These are phyloP conservation scores for Gerosis bhagava DNA, from an alignment of 2,888 invertebrate species.

Conservation along the genomic window DNA sequence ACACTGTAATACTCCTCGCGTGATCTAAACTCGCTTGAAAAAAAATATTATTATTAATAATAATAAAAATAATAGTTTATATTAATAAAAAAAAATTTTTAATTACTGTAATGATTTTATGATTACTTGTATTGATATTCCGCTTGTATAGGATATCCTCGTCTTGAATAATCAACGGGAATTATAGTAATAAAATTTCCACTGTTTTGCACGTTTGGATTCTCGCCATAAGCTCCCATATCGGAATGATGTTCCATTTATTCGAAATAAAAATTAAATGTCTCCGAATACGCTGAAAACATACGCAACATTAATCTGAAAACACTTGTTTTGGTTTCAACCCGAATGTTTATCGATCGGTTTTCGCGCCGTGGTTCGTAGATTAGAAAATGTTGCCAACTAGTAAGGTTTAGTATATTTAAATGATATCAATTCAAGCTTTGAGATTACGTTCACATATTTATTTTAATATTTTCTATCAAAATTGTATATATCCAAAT, in stretches of 20 bases:
- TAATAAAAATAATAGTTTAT: too few relatives aligned
- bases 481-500: too few relatives aligned
- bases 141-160: conserved; percentile 80
- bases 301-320: too few relatives aligned
- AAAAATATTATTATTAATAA: too few relatives aligned
- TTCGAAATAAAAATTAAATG: too few relatives aligned
- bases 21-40: conserved; percentile 71
- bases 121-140: conserved; percentile 82
- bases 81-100: not conserved
- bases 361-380: conserved; percentile 1
- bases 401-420: too few relatives aligned
- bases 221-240: conserved; percentile 76
- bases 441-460: too few relatives aligned
- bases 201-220: conserved; percentile 72
- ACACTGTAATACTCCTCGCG: conserved; percentile 77
- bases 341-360: conserved; percentile 17
- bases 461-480: too few relatives aligned
- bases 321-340: too few relatives aligned
- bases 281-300: too few relatives aligned
- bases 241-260: conserved; percentile 73
- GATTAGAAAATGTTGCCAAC: conserved; percentile 1
- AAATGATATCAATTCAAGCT: too few relatives aligned
- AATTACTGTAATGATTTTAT: not conserved
- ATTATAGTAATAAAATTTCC: conserved; percentile 83
- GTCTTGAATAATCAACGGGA: conserved; percentile 81